Evolutionary conservation across 2,113 vertebrate genomes (phyloP).

Genomic region (Etheostoma cragini): DNA sequence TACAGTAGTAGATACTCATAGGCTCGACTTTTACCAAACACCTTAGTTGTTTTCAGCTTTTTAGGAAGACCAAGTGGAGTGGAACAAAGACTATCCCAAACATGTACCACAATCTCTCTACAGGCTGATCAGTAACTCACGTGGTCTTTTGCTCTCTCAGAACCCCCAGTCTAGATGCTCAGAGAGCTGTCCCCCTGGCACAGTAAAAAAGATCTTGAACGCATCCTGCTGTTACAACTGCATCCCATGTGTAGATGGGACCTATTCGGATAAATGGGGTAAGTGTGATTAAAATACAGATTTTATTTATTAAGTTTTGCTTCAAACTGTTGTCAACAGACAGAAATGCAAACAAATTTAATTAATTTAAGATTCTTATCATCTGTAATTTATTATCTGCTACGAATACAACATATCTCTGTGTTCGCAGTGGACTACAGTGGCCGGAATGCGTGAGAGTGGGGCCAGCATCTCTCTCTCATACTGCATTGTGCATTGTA

Average conservation of each 20-base stretch:
- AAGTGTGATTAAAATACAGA: slow-evolving; percentile 5
- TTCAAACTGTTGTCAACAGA: not conserved
- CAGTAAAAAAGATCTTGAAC: slow-evolving; percentile 58
- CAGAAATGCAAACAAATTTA: too few relatives aligned
- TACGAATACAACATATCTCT: too few relatives aligned
- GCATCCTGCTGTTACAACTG: slow-evolving; percentile 73
- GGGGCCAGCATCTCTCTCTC: too few relatives aligned
- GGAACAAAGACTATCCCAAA: not conserved
- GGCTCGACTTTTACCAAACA: not conserved
- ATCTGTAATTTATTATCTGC: too few relatives aligned
- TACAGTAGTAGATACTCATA: not conserved
- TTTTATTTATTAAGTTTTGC: not conserved
- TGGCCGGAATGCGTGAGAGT: too few relatives aligned
- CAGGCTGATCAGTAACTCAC: not conserved
- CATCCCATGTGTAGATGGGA: slow-evolving; percentile 45
- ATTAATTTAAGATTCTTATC: too few relatives aligned
- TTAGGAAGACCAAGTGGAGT: not conserved
- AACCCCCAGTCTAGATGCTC: slow-evolving; percentile 54
- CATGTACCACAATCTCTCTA: not conserved
- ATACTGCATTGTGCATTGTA: too few relatives aligned
- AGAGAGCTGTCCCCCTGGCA: slow-evolving; percentile 44
- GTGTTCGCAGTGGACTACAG: too few relatives aligned
- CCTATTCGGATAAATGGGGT: slow-evolving; percentile 60
- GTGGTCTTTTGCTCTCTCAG: slow-evolving; percentile 20
- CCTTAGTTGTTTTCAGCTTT: not conserved